These are phyloP conservation scores for Hypotaenidia okinawae DNA, from an alignment of 2,797 vertebrate species.

Conservation along the genomic window DNA sequence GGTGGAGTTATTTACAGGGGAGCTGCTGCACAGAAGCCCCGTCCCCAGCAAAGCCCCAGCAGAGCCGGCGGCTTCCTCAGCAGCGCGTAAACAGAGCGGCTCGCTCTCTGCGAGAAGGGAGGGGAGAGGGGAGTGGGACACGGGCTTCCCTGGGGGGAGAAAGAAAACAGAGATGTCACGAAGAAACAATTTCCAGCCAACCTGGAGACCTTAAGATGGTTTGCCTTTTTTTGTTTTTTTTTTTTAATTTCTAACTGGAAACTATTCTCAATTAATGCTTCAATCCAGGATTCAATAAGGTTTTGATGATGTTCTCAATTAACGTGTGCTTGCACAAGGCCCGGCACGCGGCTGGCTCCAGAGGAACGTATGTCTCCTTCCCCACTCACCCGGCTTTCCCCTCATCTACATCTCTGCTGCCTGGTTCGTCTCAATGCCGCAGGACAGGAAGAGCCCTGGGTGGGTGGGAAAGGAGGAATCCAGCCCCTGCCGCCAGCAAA, in stretches of 20 bases:
- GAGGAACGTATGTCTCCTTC: background rate
- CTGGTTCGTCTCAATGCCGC: fast-evolving
- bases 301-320: background rate
- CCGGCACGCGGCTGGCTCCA: background rate
- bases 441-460: background rate
- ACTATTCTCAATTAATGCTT: background rate
- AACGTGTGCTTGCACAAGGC: background rate
- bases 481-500: background rate
- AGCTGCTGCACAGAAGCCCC: background rate
- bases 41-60: background rate
- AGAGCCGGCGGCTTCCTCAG: background rate
- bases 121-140: background rate
- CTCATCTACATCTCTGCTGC: background rate
- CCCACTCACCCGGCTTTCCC: background rate
- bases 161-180: background rate
- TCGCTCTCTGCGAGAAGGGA: background rate
- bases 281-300: background rate
- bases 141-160: background rate
- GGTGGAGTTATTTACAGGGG: constrained; percentile 54
- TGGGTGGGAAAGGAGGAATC: background rate
- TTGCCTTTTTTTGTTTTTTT: background rate
- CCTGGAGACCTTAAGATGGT: background rate
- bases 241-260: background rate
- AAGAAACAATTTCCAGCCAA: background rate
- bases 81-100: constrained; percentile 6